Conservation (phyloP, 2,888 invertebrate genomes). For the Aphrophora alni region DNA sequence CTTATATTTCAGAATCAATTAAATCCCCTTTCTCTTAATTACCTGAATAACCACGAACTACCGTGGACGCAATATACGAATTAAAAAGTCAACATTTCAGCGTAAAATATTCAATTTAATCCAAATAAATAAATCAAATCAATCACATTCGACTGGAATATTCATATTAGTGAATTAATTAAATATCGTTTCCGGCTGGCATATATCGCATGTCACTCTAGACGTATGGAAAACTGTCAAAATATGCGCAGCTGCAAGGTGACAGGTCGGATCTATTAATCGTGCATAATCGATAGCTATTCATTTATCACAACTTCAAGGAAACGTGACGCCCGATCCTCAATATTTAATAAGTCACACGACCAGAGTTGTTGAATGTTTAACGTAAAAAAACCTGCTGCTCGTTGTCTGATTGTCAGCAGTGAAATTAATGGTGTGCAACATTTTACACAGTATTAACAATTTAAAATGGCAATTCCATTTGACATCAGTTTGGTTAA, state of each 20-base stretch:
- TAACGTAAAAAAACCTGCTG: not conserved
- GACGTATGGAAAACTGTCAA: conserved; percentile 35
- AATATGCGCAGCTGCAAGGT: conserved; percentile 32
- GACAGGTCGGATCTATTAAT: conserved; percentile 29
- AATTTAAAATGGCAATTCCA: not conserved
- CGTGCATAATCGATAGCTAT: conserved; percentile 32
- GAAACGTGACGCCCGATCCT: conserved; percentile 5
- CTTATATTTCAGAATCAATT: no score
- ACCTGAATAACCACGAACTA: not conserved
- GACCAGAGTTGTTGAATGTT: not conserved
- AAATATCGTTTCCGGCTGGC: conserved; percentile 27
- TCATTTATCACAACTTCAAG: conserved; percentile 27
- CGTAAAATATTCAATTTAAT: not conserved
- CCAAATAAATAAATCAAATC: not conserved
- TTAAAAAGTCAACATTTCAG: not conserved
- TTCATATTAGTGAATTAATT: conserved; percentile 16
- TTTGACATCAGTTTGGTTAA: no score
- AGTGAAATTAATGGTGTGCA: not conserved
- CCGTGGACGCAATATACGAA: not conserved
- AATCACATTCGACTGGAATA: not conserved
- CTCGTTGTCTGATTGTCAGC: not conserved
- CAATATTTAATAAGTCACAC: not conserved
- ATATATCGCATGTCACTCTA: not conserved
- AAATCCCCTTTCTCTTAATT: not conserved
- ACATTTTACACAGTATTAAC: not conserved